Evolutionary conservation across 2,113 vertebrate species (phyloP), one percentile per base, ranked within the genome.

Genomic region (Lates calcarifer): DNA sequence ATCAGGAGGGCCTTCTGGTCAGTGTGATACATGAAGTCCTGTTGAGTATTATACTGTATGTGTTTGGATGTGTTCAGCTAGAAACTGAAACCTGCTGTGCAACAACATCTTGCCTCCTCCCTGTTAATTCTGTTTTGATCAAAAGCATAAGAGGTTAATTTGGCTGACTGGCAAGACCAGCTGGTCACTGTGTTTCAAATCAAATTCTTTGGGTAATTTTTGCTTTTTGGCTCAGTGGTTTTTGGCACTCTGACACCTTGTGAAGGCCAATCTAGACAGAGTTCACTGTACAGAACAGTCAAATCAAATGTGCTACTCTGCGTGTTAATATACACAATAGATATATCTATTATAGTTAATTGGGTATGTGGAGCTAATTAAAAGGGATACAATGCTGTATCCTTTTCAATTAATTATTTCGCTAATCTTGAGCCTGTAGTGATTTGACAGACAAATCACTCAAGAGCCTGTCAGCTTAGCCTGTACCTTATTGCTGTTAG

Each of bases 91-190:
- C 86, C 79, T 75, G 83, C 90, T 91, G 86, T 67, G 90, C 79
- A 63, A 68, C 78, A 87, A 79, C 68, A 84, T 91, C 86, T 85
- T 82, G 66, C 84, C 85, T 85, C 89, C 80, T 83, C 53, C 86
- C 66, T 69, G 79, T 90, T 93, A 90, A 90, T 94, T 91, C 77
- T 92, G 81, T 94, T 94, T 93, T 91, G 82, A 94, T 94, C 91
- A 93, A 92, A 94, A 92, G 65, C 85, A 88, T 63, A 41, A 81
- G 88, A 83, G 87, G 89, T 91, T 90, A 83, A 91, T 92, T 91
- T 91, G 83, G 90, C 86, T 72, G 80, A 77, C 81, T 87, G 78
- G 73, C 63, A 79, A 67, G 69, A 90, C 82, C 94, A 94, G 90
- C 91, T 94, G 94, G 92, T 87, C 88, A 81, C 74, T 75, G 66